Base-by-base conservation (phyloP, 2,113 vertebrate species). In the Tragulus kanchil region DNA sequence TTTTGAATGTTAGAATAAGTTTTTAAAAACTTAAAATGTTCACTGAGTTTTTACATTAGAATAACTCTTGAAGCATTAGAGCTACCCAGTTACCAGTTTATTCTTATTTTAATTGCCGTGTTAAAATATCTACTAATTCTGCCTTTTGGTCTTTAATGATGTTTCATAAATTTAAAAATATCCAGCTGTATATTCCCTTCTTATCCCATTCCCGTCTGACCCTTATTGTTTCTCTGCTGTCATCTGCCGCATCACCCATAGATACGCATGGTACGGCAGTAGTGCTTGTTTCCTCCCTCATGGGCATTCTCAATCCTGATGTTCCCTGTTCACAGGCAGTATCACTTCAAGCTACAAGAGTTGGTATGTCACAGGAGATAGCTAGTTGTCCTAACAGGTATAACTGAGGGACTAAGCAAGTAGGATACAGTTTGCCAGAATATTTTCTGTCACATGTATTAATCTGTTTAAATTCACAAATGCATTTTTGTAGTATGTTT, bases 1-100 rank as follows among this genome's bases (percentile, higher is more conserved):
- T 97, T 97, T 82, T 97, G 85, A 98, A 71, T 78, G 52, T 95
- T 97, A 95, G 85, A 81, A 91, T 95, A 97, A 62, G 50, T 85
- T 56, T 94, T 96, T 83, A 45, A 75, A 56, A 93, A 85, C 56
- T 71, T 95, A 85, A 82, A 90, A 82, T 92, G 26, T 67, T 93
- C 69, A 65, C 77, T 67, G 26, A 92, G 16, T 62, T 95, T 94
- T 95, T 97, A 82, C 62, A 12, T 94, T 96, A 97, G 94, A 89
- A 75, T 78, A 93, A 62, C 9, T 56, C 59, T 16, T 69, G 69
- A 96, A 58, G 7, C 54, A 64, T 96, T 95, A 92, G 96, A 73
- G 1, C 59, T 88, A 13, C 36, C 56, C 45, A 93, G 42, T 87
- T 97, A 52, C 54, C 81, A 95, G n/a, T 81, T 93, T 93, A 79